Evolutionary conservation across 2,797 vertebrate genomes (phyloP), one percentile per base, ranked within the genome.

Genomic region (Danio albolineatus): DNA sequence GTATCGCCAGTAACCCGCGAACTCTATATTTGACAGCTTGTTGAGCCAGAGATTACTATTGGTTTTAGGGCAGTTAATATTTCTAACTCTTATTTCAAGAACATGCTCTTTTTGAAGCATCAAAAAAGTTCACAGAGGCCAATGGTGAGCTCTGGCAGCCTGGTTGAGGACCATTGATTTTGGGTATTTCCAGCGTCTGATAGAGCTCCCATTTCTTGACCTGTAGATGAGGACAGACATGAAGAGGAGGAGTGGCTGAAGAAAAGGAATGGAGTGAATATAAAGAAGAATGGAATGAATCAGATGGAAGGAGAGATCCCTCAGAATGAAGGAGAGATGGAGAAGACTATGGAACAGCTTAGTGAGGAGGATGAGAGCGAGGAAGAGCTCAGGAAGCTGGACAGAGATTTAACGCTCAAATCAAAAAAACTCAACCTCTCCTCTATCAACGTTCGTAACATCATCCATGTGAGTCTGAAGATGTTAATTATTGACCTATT

Each of bases 371-470:
- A 92, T 81, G 92, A 91, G 16, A 44, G 19, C 0, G 87, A 89
- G 70, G 90, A 56, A 19, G 39, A 65, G 57, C 13, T 48, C 73
- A 85, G 95, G 12, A 88, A 93, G 71, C 91, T 99, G 4, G 97
- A 99, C 74, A 90, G 95, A 0, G 95, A 96, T 44, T 86, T 99
- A 66, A 95, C 96, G 66, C 94, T 95, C 7, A 96, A 96, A 73
- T 98, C 97, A 1, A 96, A 93, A 16, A 95, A 95, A 44, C 97
- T 96, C 87, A 99, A 98, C 83, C 91, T 99, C 87, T 98, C 97
- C 0, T 95, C 94, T 0, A 92, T 95, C 80, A 97, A 99, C 0
- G 96, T 99, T 16, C 91, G 96, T 5, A 94, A 95, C 86, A 98
- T 99, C 81, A 93, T 99, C 16, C 97, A 98, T 0, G 97, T 99